phyloP scores from a whole-genome alignment of 2,888 invertebrate genomes.

The Caenorhabditis doughertyi region DNA sequence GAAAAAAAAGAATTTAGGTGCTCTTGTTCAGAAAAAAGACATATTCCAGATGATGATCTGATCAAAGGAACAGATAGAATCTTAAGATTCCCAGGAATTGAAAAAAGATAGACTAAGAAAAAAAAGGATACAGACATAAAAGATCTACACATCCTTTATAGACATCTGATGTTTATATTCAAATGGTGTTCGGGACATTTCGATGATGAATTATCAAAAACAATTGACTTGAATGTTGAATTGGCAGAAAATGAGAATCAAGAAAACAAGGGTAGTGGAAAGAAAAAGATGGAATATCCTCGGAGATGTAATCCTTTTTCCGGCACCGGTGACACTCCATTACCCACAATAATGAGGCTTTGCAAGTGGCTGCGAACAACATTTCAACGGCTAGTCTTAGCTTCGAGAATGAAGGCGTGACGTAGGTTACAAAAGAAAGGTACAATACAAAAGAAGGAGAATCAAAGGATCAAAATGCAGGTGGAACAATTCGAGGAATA shows the following conservation, averaged over 20 bases:
- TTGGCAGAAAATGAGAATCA: conserved; percentile 5
- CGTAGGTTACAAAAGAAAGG: conserved; percentile 6
- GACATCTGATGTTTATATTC: background rate
- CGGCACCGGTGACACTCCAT: conserved; percentile 48
- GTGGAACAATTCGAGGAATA: background rate
- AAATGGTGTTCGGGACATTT: conserved; percentile 21
- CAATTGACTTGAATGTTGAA: conserved; percentile 28
- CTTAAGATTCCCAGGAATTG: conserved; percentile 4
- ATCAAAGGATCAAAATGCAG: conserved; percentile 40
- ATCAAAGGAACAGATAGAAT: conserved; percentile 11
- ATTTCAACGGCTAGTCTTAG: conserved; percentile 37
- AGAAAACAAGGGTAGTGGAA: conserved; percentile 9
- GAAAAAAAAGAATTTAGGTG: background rate
- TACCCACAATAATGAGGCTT: conserved; percentile 50
- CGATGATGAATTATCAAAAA: conserved; percentile 45
- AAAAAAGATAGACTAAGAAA: background rate
- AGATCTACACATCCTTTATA: conserved; percentile 29
- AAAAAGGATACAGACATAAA: too few species aligned
- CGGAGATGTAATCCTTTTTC: conserved; percentile 54
- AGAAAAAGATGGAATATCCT: background rate
- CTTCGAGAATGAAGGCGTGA: conserved; percentile 32
- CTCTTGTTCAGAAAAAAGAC: background rate
- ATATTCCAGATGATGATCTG: background rate
- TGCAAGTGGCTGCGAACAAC: conserved; percentile 43
- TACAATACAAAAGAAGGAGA: background rate